Conservation (phyloP, 2,888 invertebrate species). For the Caenorhabditis virilis region DNA sequence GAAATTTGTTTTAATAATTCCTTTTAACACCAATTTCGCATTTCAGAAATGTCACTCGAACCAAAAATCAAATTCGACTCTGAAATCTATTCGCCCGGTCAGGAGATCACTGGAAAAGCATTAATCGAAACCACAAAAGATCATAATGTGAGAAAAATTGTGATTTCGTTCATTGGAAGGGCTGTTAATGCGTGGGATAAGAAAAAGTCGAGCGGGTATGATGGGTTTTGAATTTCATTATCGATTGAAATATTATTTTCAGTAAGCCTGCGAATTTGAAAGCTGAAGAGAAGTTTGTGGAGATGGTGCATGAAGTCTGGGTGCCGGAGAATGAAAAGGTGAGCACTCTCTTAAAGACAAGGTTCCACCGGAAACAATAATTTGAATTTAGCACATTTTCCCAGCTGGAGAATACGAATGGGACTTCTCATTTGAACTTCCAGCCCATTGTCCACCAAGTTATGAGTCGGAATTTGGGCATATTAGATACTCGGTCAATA, state of each 20-base stretch:
- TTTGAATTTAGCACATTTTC: conserved; percentile 23
- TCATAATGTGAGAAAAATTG: conserved; percentile 6
- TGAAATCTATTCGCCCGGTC: conserved; percentile 8
- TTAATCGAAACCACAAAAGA: conserved; percentile 11
- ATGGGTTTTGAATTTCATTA: neutral
- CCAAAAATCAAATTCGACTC: conserved; percentile 20
- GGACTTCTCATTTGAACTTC: conserved; percentile 32
- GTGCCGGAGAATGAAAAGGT: conserved; percentile 7
- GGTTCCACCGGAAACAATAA: no score
- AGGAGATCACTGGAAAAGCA: conserved; percentile 17
- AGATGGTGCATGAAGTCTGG: conserved; percentile 26
- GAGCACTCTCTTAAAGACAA: no score
- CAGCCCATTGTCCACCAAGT: conserved; percentile 21
- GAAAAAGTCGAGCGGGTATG: neutral
- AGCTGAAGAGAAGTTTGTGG: conserved; percentile 11
- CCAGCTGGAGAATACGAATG: conserved; percentile 34
- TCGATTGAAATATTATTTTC: neutral
- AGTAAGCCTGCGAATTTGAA: neutral
- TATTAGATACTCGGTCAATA: conserved; percentile 19
- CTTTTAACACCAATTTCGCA: no score
- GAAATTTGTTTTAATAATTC: no score
- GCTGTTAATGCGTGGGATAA: neutral
- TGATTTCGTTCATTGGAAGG: conserved; percentile 18
- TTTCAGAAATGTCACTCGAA: no score
- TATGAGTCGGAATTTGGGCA: conserved; percentile 19